These are phyloP conservation scores for Galerucella calmariensis DNA, from an alignment of 2,888 invertebrate genomes.

Conservation along the genomic window DNA sequence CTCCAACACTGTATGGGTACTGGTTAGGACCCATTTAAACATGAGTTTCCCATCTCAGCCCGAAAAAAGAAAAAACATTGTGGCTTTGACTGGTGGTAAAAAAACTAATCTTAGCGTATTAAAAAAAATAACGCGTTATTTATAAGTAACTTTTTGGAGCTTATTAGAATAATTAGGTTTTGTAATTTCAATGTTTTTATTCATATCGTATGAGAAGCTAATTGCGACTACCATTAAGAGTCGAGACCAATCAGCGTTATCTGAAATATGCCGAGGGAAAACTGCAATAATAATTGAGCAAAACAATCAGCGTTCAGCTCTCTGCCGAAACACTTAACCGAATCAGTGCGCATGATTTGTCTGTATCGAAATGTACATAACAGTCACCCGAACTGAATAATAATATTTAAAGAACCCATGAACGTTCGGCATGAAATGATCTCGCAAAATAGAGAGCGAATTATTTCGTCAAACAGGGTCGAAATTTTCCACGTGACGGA, in stretches of 20 bases:
- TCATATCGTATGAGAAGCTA: neutral
- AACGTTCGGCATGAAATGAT: slow-evolving; percentile 46
- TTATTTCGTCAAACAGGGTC: neutral
- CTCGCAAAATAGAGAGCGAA: slow-evolving; percentile 5
- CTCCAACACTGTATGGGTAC: no score
- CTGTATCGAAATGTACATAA: slow-evolving; percentile 55
- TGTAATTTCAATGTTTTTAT: neutral
- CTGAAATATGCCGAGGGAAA: slow-evolving; percentile 36
- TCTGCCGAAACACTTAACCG: slow-evolving; percentile 52
- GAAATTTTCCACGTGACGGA: neutral
- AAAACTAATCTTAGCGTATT: no score
- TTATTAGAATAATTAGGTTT: neutral
- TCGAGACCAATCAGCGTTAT: slow-evolving; percentile 7
- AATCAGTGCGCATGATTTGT: slow-evolving; percentile 57
- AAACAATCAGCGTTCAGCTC: slow-evolving; percentile 51
- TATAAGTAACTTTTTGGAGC: neutral
- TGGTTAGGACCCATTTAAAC: no score
- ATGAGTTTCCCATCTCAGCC: no score
- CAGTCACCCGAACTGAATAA: slow-evolving; percentile 59
- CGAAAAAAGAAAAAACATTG: no score
- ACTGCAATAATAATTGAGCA: slow-evolving; percentile 42
- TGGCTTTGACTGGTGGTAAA: no score
- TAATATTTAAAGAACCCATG: slow-evolving; percentile 60
- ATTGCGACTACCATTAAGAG: neutral
- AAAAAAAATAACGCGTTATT: no score